Conservation (phyloP, 1,140 invertebrate species). For the Drosophila subpulchrella region DNA sequence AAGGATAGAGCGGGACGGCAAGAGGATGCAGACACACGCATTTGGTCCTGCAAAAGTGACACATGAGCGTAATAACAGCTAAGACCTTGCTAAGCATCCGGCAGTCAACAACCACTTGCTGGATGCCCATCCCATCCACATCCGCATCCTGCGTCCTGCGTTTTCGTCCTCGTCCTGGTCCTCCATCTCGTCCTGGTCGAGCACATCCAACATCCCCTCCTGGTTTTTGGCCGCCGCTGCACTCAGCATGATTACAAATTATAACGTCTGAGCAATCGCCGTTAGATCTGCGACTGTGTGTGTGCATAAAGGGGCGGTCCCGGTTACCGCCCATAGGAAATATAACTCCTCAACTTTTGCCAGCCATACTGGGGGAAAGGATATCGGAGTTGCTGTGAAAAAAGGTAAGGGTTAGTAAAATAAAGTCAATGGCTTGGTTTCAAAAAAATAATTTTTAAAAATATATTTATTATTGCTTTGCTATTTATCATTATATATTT, state of each 20-base stretch:
- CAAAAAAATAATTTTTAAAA: no score
- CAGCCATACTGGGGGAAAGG: constrained; percentile 13
- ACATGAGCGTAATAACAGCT: constrained; percentile 82
- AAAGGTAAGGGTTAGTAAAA: not conserved
- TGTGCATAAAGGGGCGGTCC: constrained; percentile 56
- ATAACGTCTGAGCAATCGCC: constrained; percentile 78
- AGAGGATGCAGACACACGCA: constrained; percentile 33
- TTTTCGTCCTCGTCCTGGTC: not conserved
- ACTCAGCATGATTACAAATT: constrained; percentile 82
- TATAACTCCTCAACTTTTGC: constrained; percentile 71
- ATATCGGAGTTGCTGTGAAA: not conserved
- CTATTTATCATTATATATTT: no score
- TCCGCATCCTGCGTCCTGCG: constrained; percentile 1
- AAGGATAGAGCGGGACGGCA: constrained; percentile 2
- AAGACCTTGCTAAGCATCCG: constrained; percentile 80
- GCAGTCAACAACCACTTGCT: constrained; percentile 81
- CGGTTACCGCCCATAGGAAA: constrained; percentile 77
- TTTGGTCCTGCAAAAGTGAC: constrained; percentile 65
- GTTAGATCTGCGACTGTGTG: constrained; percentile 41
- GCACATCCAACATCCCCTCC: constrained; percentile 15
- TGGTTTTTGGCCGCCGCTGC: constrained; percentile 53
- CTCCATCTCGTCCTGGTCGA: constrained; percentile 18
- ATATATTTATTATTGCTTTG: no score
- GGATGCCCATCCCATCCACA: constrained; percentile 33
- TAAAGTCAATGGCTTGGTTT: no score